Evolutionary conservation across 2,888 invertebrate species (phyloP).

Genomic region (Acanthococcus lagerstroemiae): DNA sequence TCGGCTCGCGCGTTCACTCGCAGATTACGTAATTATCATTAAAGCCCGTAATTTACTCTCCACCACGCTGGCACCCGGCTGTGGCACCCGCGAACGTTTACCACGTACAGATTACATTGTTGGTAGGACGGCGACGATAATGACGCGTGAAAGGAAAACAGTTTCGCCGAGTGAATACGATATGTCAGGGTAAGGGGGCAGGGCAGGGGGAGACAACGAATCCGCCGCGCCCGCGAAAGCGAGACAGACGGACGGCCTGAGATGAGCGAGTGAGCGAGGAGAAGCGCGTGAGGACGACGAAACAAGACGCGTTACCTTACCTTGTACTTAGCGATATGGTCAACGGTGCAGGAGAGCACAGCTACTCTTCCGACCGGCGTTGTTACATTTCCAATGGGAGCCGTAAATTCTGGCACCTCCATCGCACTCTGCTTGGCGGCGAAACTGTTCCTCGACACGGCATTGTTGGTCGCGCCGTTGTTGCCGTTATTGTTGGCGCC

Average conservation of each 20-base stretch:
- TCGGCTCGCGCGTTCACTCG: neutral
- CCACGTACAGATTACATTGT: too few relatives aligned
- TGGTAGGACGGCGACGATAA: neutral
- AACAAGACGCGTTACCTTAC: too few relatives aligned
- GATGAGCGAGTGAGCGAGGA: neutral
- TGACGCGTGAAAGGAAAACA: neutral
- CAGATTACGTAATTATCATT: constrained; percentile 1
- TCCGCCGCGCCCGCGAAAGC: too few relatives aligned
- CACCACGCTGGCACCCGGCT: too few relatives aligned
- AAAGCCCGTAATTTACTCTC: constrained; percentile 8
- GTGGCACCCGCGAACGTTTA: too few relatives aligned
- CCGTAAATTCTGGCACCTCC: constrained; percentile 55
- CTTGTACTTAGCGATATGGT: constrained; percentile 63
- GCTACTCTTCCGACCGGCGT: constrained; percentile 65
- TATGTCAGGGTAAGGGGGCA: neutral
- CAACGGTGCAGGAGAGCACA: constrained; percentile 60
- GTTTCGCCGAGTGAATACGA: neutral
- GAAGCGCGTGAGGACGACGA: constrained; percentile 34
- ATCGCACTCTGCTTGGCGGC: constrained; percentile 23
- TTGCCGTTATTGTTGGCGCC: too few relatives aligned
- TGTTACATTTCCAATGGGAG: constrained; percentile 62
- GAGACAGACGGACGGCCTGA: too few relatives aligned
- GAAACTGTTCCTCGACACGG: neutral
- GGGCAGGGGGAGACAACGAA: too few relatives aligned
- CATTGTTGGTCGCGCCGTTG: constrained; percentile 4